These are phyloP conservation scores for Porites divaricata DNA, from an alignment of 92 coral and sea anemone genomes.

Conservation along the genomic window DNA sequence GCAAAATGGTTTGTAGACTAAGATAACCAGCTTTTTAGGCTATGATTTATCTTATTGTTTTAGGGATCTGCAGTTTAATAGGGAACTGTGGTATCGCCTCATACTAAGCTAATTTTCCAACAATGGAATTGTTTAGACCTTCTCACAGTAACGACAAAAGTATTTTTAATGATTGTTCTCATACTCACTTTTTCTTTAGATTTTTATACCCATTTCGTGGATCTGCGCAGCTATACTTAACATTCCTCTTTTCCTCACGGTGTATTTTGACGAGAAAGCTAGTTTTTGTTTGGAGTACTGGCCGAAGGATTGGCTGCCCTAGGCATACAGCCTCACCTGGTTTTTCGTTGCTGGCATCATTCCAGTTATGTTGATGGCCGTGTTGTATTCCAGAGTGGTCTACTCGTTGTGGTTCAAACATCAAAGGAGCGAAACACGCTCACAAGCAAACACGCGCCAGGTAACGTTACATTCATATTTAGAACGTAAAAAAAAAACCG, in stretches of 20 bases:
- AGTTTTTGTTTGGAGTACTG: conserved; percentile 38
- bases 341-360: conserved; percentile 40
- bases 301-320: conserved; percentile 46
- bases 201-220: conserved; percentile 34
- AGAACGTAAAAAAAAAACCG: too few species aligned
- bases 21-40: too few species aligned
- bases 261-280: background rate
- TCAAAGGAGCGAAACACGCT: background rate
- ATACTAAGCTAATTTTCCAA: too few species aligned
- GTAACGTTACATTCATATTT: background rate
- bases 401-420: conserved; percentile 55
- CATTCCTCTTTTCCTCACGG: conserved; percentile 28
- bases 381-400: conserved; percentile 61
- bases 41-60: too few species aligned
- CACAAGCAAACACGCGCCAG: conserved; percentile 27
- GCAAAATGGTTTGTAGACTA: too few species aligned
- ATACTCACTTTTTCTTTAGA: background rate
- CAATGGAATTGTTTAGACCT: too few species aligned
- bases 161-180: background rate
- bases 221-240: conserved; percentile 1
- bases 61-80: too few species aligned
- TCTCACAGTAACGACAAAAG: too few species aligned
- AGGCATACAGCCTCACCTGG: conserved; percentile 58
- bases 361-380: conserved; percentile 44
- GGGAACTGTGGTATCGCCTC: too few species aligned